Evolutionary conservation across 2,797 vertebrate species (phyloP), one percentile per base, ranked within the genome.

Genomic region (Falco naumanni): DNA sequence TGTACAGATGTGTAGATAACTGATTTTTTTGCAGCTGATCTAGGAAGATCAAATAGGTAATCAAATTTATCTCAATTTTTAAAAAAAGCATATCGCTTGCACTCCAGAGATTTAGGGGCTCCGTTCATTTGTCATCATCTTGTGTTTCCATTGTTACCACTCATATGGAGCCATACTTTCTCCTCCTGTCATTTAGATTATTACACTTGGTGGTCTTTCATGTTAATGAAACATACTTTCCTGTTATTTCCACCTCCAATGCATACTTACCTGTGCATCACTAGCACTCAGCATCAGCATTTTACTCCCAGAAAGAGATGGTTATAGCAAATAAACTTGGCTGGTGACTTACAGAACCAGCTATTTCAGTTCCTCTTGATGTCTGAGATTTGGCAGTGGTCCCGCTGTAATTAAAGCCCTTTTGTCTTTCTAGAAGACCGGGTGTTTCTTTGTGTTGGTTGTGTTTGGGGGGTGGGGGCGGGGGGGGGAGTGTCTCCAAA

Each of bases 311-410:
- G 86, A 69, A 89, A 61, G 68, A 81, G 68, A 31, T 72, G 28
- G 28, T 84, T 91, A 16, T 11, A 47, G 80, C 64, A 82, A 59
- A 86, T 90, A 51, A 50, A 65, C 47, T 56, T 93, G 81, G 24
- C 90, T 89, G 34, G 16, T 90, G 56, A 87, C 77, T 90, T 84
- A 43, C 1, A 84, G 31, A 87, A 39, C 64, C 60, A 77, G 48
- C 81, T 92, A 29, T 87, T 95, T 80, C 71, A 74, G 33, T 77
- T 34, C 22, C 9, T 81, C 54, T 90, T 37, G 43, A 56, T 83
- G 47, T 29, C 88, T 94, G 76, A 90, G 80, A 66, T 53, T 87
- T 95, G 84, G 59, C 86, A 87, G 39, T 10, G 11, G 33, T 68
- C 31, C 47, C 76, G 21, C 37, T 75, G 25, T 63, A 65, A n/a